Base-by-base conservation (phyloP, 2,888 invertebrate species). In the Drosophila rellima region DNA sequence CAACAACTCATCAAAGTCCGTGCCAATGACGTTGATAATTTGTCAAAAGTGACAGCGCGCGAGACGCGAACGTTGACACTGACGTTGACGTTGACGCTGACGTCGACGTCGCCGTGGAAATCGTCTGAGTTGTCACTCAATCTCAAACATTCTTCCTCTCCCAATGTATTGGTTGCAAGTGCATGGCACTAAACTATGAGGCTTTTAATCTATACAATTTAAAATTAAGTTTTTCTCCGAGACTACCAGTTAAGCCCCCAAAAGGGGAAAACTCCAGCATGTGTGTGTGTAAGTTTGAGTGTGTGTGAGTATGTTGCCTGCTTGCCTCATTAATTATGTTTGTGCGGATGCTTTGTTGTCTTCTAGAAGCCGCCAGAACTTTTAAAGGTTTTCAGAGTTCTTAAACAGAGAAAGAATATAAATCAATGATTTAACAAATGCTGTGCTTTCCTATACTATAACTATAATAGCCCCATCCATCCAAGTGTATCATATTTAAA, bases 41-140 rank as follows among this genome's bases (percentile, higher is more conserved):
- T 90, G 90, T 90, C 90, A 90, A 90, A 90, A 81, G 78, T 89
- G 89, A 84, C 89, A 87, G 84, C 60, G 51, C 80, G 76, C 72
- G 70, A 66, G 70, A 63, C 65, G 18, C 39, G n/a, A n/a, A n/a
- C n/a, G n/a, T n/a, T n/a, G 47, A 29, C 29, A 15, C 10, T 10
- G 26, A n/a, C 42, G 42, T 3, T n/a, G 45, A 31, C 47, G 47
- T 3, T 6, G 11, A 23, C 51, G 15, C 0, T 1, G 23, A 11
- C 39, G 15, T 6, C 26, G 51, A 3, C 33, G 13, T 15, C 31
- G 57, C 45, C 70, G 51, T 20, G 15, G 11, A 54, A 18, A 33
- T 64, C 56, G 47, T 68, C 83, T 64, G 39, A 70, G 73, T 62
- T 82, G 71, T 52, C 88, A 76, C 48, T 56, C 70, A 51, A 45